Conservation (phyloP, 2,113 vertebrate genomes). For the Aythya baeri region DNA sequence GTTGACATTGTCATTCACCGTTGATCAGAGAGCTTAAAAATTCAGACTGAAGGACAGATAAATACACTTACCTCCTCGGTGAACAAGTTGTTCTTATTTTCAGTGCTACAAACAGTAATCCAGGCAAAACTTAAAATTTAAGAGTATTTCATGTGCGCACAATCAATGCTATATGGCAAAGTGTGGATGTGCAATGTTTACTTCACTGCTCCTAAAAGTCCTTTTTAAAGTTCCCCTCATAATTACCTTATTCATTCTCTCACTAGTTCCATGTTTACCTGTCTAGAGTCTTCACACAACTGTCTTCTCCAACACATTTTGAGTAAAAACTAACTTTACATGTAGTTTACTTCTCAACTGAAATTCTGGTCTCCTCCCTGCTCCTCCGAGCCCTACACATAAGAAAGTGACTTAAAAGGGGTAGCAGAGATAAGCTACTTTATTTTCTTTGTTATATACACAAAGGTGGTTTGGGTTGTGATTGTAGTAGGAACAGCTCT, state of each 20-base stretch:
- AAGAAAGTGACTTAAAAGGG: background rate
- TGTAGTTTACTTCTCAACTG: background rate
- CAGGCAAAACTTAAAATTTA: background rate
- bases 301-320: background rate
- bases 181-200: background rate
- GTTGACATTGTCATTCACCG: background rate
- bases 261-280: background rate
- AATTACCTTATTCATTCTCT: background rate
- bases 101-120: background rate
- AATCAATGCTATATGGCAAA: background rate
- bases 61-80: background rate
- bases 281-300: background rate
- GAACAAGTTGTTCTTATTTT: background rate
- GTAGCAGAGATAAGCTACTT: background rate
- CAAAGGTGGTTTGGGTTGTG: background rate
- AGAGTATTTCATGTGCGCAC: background rate
- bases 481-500: background rate
- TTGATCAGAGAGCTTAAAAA: background rate
- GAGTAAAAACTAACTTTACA: background rate
- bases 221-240: fast-evolving
- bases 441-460: background rate
- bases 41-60: background rate
- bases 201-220: background rate
- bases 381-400: background rate
- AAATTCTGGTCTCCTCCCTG: background rate